phyloP scores from a whole-genome alignment of 37 sponge, comb jelly and placozoan genomes.

The Spongilla lacustris region DNA sequence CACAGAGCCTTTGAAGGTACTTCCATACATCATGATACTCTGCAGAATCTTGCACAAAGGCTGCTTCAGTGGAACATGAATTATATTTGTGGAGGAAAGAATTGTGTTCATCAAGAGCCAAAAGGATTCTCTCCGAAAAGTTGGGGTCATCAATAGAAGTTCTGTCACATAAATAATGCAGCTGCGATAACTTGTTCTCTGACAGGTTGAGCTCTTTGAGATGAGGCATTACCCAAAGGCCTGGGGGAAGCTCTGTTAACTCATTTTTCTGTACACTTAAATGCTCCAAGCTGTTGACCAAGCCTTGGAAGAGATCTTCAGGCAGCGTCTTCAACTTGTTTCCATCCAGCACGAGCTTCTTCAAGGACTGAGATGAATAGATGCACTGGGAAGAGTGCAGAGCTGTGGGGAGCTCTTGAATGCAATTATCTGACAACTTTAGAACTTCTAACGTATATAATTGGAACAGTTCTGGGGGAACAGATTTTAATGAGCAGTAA shows the following conservation, averaged over 20 bases:
- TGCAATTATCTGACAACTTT: constrained; percentile 49
- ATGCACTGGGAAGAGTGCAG: not conserved
- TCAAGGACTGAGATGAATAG: constrained; percentile 25
- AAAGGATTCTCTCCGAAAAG: no score
- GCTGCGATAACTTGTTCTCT: constrained; percentile 48
- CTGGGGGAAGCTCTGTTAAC: constrained; percentile 57
- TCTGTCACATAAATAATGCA: constrained; percentile 57
- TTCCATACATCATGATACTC: no score
- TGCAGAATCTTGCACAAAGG: no score
- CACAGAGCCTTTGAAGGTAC: no score
- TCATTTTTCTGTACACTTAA: constrained; percentile 51
- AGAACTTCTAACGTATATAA: constrained; percentile 30
- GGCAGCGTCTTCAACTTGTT: constrained; percentile 60
- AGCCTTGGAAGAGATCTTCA: constrained; percentile 37
- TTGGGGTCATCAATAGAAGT: no score
- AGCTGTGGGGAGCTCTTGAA: constrained; percentile 41
- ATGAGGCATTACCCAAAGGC: constrained; percentile 63
- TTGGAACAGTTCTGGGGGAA: constrained; percentile 67
- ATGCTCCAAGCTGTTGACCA: constrained; percentile 38
- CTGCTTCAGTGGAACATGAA: no score
- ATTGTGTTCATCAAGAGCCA: no score
- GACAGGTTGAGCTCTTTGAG: constrained; percentile 48
- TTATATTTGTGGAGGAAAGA: no score
- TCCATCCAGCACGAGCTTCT: constrained; percentile 39
- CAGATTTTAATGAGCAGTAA: constrained; percentile 31